phyloP scores from a whole-genome alignment of 2,113 vertebrate genomes.

The Pithys albifrons region DNA sequence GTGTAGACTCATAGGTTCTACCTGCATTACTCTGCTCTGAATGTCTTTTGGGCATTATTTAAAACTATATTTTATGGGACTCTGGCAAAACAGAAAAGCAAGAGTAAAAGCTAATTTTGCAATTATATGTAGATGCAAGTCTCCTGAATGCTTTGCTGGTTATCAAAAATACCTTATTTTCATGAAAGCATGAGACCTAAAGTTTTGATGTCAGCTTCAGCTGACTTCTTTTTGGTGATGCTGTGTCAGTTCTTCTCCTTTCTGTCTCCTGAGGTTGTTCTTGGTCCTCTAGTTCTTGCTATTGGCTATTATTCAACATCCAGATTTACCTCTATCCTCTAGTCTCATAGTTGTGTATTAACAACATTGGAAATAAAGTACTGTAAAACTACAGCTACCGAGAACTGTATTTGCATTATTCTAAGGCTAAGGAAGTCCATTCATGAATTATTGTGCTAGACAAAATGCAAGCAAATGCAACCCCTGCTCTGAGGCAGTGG shows the following conservation, averaged over 20 bases:
- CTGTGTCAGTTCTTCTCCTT: not conserved
- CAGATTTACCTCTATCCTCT: not conserved
- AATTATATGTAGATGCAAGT: not conserved
- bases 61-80: not conserved
- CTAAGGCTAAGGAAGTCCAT: not conserved
- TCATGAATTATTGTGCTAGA: not conserved
- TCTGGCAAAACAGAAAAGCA: not conserved
- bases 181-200: not conserved
- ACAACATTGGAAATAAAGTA: not conserved
- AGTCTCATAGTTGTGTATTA: not conserved
- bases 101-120: constrained; percentile 24
- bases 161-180: constrained; percentile 17
- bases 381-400: not conserved
- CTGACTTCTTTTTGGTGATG: not conserved
- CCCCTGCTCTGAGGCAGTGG: not conserved
- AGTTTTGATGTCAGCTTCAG: not conserved
- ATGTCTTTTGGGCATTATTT: not conserved
- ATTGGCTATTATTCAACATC: not conserved
- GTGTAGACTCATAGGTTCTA: not conserved
- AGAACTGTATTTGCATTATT: not conserved
- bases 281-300: not conserved
- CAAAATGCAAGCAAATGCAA: not conserved
- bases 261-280: not conserved
- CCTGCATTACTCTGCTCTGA: not conserved
- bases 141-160: not conserved